These are phyloP conservation scores for Mesodorylaimus sp. DNA, from an alignment of 2,888 invertebrate genomes.

Conservation along the genomic window DNA sequence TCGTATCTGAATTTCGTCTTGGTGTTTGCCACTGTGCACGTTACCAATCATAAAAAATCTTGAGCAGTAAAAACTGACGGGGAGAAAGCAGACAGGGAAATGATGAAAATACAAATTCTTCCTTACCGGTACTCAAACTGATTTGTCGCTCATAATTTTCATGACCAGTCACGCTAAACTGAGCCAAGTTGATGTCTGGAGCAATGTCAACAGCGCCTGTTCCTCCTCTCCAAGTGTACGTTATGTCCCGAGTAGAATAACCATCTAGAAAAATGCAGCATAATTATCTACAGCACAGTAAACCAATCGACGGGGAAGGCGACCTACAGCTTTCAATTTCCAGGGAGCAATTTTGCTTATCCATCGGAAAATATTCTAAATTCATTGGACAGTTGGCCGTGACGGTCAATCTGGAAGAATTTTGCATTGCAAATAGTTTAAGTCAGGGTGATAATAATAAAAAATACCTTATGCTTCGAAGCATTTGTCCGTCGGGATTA, in stretches of 20 bases:
- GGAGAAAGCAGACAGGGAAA: too few relatives aligned
- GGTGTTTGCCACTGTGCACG: too few relatives aligned
- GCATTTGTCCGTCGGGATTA: slow-evolving; percentile 25
- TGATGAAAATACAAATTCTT: too few relatives aligned
- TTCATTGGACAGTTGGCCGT: slow-evolving; percentile 30
- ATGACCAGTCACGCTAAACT: slow-evolving; percentile 27
- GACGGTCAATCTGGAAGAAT: slow-evolving; percentile 20
- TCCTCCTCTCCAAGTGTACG: slow-evolving; percentile 28
- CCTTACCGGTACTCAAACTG: slow-evolving; percentile 22
- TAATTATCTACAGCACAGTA: not conserved
- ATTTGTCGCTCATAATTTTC: slow-evolving; percentile 25
- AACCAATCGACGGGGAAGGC: not conserved
- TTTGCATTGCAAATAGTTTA: not conserved
- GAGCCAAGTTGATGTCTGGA: slow-evolving; percentile 30
- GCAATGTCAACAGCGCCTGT: slow-evolving; percentile 23
- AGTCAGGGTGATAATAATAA: not conserved
- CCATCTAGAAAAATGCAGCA: slow-evolving; percentile 12
- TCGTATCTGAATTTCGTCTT: too few relatives aligned
- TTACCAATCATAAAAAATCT: too few relatives aligned
- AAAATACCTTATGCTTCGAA: slow-evolving; percentile 21
- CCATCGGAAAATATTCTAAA: slow-evolving; percentile 16
- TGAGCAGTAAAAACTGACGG: too few relatives aligned
- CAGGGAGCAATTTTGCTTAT: slow-evolving; percentile 15
- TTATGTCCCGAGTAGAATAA: slow-evolving; percentile 30
- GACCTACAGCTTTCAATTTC: slow-evolving; percentile 11